Conservation (phyloP, 92 coral and sea anemone genomes). For the Palythoa heliodiscus region DNA sequence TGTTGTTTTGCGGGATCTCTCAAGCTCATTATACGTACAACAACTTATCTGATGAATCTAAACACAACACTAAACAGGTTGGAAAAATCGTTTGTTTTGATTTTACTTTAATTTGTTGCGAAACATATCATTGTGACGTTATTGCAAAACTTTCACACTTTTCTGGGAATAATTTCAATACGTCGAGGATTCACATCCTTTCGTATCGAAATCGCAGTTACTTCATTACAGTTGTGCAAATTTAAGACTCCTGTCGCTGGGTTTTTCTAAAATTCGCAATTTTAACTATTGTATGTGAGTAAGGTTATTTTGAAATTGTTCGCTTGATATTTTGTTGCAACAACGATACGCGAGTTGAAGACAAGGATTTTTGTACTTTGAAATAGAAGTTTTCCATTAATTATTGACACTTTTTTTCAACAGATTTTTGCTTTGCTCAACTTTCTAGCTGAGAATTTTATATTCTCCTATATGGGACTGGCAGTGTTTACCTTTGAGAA, state of each 20-base stretch:
- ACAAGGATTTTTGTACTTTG: background rate
- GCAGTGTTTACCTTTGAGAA: constrained; percentile 95
- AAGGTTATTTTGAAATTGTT: no score
- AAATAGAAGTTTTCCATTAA: background rate
- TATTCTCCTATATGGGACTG: constrained; percentile 96
- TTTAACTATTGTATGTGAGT: no score
- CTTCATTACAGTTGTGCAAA: no score
- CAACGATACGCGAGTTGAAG: background rate
- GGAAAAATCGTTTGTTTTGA: background rate
- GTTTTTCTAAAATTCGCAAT: no score
- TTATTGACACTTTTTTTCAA: constrained; percentile 33
- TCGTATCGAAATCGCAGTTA: no score
- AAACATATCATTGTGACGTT: background rate
- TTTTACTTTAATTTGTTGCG: background rate
- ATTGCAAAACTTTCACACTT: background rate
- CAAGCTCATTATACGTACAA: constrained; percentile 98
- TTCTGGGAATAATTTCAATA: background rate
- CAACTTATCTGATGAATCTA: constrained; percentile 93
- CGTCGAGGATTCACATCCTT: no score
- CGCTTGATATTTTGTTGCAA: no score
- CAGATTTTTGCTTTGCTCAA: constrained; percentile 95
- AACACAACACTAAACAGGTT: constrained; percentile 93
- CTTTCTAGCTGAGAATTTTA: constrained; percentile 97
- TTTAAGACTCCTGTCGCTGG: no score
- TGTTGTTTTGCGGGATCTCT: constrained; percentile 94